Evolutionary conservation across 2,113 vertebrate species (phyloP), one percentile per base, ranked within the genome.

Genomic region (Oncorhynchus tshawytscha): DNA sequence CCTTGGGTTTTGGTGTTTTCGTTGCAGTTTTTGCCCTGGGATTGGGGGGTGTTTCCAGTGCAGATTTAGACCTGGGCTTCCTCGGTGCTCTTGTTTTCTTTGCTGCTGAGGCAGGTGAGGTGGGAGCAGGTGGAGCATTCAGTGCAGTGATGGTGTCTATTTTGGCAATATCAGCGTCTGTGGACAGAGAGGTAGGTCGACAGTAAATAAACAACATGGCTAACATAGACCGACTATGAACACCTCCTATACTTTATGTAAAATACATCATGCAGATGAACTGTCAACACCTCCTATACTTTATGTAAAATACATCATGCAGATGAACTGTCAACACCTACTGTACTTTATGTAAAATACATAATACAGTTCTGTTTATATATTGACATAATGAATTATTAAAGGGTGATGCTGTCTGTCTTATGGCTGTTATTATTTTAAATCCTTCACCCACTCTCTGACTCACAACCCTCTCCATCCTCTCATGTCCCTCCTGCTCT

Each of bases 121-220:
- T 49, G 11, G 68, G 45, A 70, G 45, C 34, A 34, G 67, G 31
- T 39, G 31, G 4, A 68, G 31, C 3, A 20, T 68, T 39, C 67
- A 68, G 67, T 5, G 29, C 31, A 16, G 29, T 39, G 60, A 93
- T 76, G 78, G 60, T 74, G 27, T 91, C 88, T 81, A 92, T 90
- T 80, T 92, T 94, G 72, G 64, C 82, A 4, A 86, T 2, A 70
- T 93, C 91, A 1, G 69, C 72, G 16, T 92, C 93, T 94, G 89
- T 67, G 57, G 22, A 79, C 51, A 70, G 59, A 71, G 79, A 75
- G 75, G 4, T 2, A 24, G 69, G 24, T 57, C 78, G 34, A 80
- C 45, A 54, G 51, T 60, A 70, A 70, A 69, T 45, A 80, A 45
- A 45, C 39, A 45, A 11, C 72, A 78, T 64, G 1, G 45, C n/a